Percentiles rank a stretch among this genome's conserved stretches.
Evolutionary conservation across 2,797 vertebrate genomes (phyloP).

Genomic region (Lophius americanus): DNA sequence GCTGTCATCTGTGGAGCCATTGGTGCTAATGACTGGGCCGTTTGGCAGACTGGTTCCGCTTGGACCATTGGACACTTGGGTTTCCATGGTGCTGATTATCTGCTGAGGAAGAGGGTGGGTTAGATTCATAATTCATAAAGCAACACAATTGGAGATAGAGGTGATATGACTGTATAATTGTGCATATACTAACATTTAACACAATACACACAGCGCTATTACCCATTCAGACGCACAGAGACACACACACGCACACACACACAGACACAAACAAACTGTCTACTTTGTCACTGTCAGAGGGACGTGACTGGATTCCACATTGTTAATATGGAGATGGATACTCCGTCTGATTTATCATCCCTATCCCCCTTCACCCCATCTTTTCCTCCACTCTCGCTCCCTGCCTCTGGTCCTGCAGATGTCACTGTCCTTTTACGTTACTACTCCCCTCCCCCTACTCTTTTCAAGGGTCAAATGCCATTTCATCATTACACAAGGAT

Average conservation of each 20-base stretch:
- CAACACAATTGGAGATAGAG: constrained; percentile 10
- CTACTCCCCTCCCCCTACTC: constrained; percentile 64
- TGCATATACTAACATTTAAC: constrained; percentile 21
- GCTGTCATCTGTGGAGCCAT: constrained; percentile 91
- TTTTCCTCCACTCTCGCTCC: constrained; percentile 58
- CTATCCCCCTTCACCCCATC: constrained; percentile 53
- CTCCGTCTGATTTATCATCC: constrained; percentile 67
- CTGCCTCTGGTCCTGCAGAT: constrained; percentile 83
- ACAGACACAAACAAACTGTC: constrained; percentile 11
- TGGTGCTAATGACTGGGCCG: constrained; percentile 90
- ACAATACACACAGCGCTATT: constrained; percentile 2
- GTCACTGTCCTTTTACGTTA: constrained; percentile 76
- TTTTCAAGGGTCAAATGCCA: constrained; percentile 78
- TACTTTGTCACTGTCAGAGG: constrained; percentile 61
- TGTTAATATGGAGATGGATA: constrained; percentile 62
- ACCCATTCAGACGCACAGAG: constrained; percentile 5
- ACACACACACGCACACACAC: neutral
- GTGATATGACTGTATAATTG: constrained; percentile 19
- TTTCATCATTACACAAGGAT: constrained; percentile 75
- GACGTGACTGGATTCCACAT: constrained; percentile 67
- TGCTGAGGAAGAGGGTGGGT: constrained; percentile 86
- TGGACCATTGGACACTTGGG: constrained; percentile 95
- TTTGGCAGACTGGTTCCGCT: constrained; percentile 91
- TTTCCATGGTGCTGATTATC: constrained; percentile 99
- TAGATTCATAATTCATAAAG: constrained; percentile 48